These are phyloP conservation scores for Pocillopora verrucosa DNA, from an alignment of 64 coral and sea anemone species.

Conservation along the genomic window DNA sequence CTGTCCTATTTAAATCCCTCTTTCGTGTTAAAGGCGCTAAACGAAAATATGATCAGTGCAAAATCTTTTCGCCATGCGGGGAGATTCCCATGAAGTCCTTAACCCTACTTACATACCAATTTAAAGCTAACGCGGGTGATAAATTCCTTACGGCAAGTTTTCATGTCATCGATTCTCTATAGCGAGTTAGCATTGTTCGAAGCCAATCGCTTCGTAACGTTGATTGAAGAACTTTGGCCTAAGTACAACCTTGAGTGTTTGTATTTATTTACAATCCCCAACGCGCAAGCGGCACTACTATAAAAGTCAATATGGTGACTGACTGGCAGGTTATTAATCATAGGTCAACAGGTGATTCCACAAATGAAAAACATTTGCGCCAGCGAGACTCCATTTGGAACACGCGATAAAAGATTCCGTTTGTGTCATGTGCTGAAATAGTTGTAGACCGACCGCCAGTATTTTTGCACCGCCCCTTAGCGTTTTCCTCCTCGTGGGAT, in stretches of 20 bases:
- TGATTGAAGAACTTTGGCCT: conserved; percentile 9
- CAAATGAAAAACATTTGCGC: conserved; percentile 10
- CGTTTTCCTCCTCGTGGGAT: background rate
- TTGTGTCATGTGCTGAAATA: conserved; percentile 42
- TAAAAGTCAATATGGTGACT: background rate
- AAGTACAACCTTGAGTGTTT: background rate
- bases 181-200: background rate
- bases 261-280: background rate
- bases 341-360: conserved; percentile 31
- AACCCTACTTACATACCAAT: background rate
- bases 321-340: conserved; percentile 42
- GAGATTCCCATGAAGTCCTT: background rate
- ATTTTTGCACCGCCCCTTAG: background rate
- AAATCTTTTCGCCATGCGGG: background rate
- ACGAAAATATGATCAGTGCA: background rate
- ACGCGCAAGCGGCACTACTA: background rate
- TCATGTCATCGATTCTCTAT: background rate
- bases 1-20: background rate
- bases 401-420: conserved; percentile 27
- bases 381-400: conserved; percentile 10
- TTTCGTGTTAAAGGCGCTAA: background rate
- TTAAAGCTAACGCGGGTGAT: background rate
- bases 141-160: background rate
- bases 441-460: background rate
- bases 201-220: background rate